phyloP scores from a whole-genome alignment of 2,797 vertebrate genomes.

The Coregonus ussuriensis region DNA sequence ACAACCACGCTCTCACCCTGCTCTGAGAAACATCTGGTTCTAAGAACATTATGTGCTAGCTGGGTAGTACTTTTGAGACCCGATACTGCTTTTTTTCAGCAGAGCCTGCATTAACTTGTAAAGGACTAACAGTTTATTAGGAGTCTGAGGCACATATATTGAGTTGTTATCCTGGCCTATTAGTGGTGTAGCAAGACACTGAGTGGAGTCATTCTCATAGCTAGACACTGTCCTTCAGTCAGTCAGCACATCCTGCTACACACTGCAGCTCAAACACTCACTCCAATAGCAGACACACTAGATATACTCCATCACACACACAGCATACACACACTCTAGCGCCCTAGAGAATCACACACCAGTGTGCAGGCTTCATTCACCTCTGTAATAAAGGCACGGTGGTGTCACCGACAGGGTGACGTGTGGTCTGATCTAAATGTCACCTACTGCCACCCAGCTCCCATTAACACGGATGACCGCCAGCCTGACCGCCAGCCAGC shows the following conservation, averaged over 20 bases:
- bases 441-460: slow-evolving; percentile 8
- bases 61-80: neutral
- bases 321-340: neutral
- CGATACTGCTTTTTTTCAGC: neutral
- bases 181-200: neutral
- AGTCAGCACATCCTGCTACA: neutral
- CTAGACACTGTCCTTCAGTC: neutral
- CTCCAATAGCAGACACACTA: neutral
- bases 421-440: neutral
- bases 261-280: neutral
- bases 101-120: neutral
- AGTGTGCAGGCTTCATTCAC: neutral
- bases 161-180: neutral
- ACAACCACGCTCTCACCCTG: too few relatives aligned
- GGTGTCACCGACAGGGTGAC: neutral
- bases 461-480: slow-evolving; percentile 10
- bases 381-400: neutral
- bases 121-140: neutral
- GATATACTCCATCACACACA: neutral
- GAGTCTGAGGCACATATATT: neutral
- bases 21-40: too few relatives aligned
- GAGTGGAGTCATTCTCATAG: neutral
- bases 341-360: neutral
- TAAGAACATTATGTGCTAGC: too few relatives aligned
- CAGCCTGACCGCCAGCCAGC: neutral